Percentiles rank a stretch among this genome's conserved stretches.
Conservation (phyloP, 2,888 invertebrate species). For the Rotaria magnacalcarata region DNA sequence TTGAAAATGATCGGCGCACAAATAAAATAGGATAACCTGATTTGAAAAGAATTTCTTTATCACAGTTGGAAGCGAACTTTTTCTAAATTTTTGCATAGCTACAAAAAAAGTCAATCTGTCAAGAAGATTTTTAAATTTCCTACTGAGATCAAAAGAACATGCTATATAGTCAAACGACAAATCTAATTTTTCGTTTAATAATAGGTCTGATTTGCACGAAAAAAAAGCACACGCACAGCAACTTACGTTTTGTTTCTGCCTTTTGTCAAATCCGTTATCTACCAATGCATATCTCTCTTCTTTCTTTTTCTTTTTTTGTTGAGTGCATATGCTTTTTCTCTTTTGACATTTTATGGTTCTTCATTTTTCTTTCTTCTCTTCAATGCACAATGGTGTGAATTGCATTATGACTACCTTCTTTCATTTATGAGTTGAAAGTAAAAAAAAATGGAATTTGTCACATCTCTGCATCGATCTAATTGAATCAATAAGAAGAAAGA, state of each 20-base stretch:
- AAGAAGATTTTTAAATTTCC: not conserved
- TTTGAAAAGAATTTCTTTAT: no score
- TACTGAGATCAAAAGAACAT: not conserved
- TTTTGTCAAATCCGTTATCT: slow-evolving; percentile 18
- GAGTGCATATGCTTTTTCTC: slow-evolving; percentile 4
- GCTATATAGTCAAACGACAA: not conserved
- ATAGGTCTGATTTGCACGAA: not conserved
- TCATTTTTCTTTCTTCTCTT: not conserved
- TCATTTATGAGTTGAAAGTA: not conserved
- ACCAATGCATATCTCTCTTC: not conserved
- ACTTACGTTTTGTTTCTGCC: slow-evolving; percentile 11
- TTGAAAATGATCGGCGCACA: not conserved
- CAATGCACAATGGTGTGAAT: not conserved
- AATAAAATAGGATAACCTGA: no score
- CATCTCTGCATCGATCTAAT: not conserved
- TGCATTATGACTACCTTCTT: slow-evolving; percentile 7
- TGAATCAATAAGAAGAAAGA: not conserved
- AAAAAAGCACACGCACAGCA: not conserved
- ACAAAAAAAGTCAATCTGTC: not conserved
- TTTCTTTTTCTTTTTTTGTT: not conserved
- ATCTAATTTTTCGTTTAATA: not conserved
- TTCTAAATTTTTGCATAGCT: not conserved
- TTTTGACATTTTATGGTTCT: slow-evolving; percentile 15
- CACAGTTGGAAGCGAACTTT: not conserved
- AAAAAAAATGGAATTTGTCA: not conserved